phyloP scores from a whole-genome alignment of 2,113 vertebrate genomes.

The Rhizomys pruinosus region DNA sequence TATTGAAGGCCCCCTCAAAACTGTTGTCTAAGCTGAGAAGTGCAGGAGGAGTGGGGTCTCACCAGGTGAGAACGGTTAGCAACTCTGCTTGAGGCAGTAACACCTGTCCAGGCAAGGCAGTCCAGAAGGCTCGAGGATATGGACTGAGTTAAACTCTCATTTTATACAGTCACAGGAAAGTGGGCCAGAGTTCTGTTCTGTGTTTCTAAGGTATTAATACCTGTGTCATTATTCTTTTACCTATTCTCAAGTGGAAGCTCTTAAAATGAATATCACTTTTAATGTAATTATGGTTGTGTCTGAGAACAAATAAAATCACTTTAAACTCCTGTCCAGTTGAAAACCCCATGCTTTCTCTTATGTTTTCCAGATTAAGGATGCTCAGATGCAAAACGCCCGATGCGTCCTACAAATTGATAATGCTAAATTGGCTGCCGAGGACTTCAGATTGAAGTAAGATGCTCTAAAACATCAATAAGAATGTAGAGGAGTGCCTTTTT shows the following conservation, averaged over 20 bases:
- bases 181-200: not conserved
- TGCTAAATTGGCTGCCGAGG: slow-evolving; percentile 84
- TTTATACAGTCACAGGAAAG: not conserved
- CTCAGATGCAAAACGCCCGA: slow-evolving; percentile 74
- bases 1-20: not conserved
- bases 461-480: not conserved
- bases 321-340: not conserved
- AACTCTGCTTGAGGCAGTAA: not conserved
- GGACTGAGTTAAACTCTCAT: not conserved
- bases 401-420: slow-evolving; percentile 85
- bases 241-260: not conserved
- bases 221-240: not conserved
- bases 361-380: slow-evolving; percentile 81
- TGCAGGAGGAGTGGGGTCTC: not conserved
- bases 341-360: not conserved
- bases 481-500: not conserved
- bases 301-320: not conserved
- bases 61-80: not conserved
- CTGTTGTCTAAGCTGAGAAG: not conserved
- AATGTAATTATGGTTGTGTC: not conserved
- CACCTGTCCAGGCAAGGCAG: not conserved
- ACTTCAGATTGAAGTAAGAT: slow-evolving; percentile 89
- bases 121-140: not conserved
- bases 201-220: not conserved
- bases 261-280: not conserved